Conservation (phyloP, 1,140 invertebrate genomes). For the Acyrthosiphon pisum region DNA sequence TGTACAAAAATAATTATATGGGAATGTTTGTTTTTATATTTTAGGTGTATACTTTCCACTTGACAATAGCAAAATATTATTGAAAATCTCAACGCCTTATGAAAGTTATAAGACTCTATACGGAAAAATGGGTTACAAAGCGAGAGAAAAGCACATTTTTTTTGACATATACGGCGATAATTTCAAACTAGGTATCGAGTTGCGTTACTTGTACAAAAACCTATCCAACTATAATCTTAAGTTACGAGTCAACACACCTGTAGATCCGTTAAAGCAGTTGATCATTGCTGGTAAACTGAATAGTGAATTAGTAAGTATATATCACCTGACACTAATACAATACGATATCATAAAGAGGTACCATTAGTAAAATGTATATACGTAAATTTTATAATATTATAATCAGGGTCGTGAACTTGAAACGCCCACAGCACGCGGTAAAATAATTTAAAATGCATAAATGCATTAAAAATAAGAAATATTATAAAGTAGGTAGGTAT, state of each 20-base stretch:
- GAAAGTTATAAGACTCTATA: conserved; percentile 71
- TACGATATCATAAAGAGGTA: neutral
- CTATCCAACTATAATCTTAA: conserved; percentile 75
- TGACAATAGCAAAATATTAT: conserved; percentile 71
- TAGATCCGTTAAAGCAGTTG: conserved; percentile 72
- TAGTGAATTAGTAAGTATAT: conserved; percentile 66
- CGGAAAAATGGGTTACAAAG: conserved; percentile 75
- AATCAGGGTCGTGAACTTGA: neutral
- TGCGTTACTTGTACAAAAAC: conserved; percentile 67
- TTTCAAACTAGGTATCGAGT: conserved; percentile 73
- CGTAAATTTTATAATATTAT: neutral
- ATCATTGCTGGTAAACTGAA: conserved; percentile 71
- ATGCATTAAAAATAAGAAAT: neutral
- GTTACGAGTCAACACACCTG: conserved; percentile 74
- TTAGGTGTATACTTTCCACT: conserved; percentile 70
- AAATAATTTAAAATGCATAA: neutral
- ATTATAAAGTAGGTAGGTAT: neutral
- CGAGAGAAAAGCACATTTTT: conserved; percentile 73
- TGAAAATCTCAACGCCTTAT: conserved; percentile 76
- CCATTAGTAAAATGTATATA: neutral
- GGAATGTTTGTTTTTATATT: conserved; percentile 56
- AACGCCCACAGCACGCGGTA: neutral
- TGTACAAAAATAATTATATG: neutral
- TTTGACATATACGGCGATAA: conserved; percentile 73
- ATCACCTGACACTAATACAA: neutral